These are phyloP conservation scores for Sylvietta virens DNA, from an alignment of 2,113 vertebrate species.

Conservation along the genomic window DNA sequence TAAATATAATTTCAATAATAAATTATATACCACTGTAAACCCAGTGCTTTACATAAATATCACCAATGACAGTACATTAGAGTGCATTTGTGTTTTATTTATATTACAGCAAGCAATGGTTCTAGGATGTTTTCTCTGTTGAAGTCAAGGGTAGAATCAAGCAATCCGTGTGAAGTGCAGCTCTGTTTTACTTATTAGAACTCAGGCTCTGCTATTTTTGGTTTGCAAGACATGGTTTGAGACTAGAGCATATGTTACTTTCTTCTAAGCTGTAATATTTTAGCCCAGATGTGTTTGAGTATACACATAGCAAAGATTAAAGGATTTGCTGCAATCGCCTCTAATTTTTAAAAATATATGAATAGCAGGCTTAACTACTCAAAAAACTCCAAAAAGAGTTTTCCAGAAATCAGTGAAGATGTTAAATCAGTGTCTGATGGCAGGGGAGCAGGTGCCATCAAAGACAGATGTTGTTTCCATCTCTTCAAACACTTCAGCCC, in stretches of 20 bases:
- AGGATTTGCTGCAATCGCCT: neutral
- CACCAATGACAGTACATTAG: conserved; percentile 34
- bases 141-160: conserved; percentile 8
- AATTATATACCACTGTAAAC: conserved; percentile 57
- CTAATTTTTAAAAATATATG: neutral
- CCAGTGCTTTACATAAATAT: conserved; percentile 32
- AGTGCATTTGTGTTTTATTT: conserved; percentile 46
- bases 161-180: neutral
- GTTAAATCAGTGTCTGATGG: neutral
- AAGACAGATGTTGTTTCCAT: neutral
- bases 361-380: neutral
- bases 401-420: neutral
- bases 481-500: neutral
- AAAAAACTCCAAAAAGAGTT: neutral
- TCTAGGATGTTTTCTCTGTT: neutral
- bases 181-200: neutral
- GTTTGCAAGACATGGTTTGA: neutral
- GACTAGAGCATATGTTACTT: neutral
- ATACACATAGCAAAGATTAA: neutral
- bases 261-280: neutral
- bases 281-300: neutral
- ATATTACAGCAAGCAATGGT: neutral
- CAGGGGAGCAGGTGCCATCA: neutral
- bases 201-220: neutral
- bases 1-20: conserved; percentile 46